Evolutionary conservation across 2,113 vertebrate species (phyloP).

Genomic region (Pholis gunnellus): DNA sequence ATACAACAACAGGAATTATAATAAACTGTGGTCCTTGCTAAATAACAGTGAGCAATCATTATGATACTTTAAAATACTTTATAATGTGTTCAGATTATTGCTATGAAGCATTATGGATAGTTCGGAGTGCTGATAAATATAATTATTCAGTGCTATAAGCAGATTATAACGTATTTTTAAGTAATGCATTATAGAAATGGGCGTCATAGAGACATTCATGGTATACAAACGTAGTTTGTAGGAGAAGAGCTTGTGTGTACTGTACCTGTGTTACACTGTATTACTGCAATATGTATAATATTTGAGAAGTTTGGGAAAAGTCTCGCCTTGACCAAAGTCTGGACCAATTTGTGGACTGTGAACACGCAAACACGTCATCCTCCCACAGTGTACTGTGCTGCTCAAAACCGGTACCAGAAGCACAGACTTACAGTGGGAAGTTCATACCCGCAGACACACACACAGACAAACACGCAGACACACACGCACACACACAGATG

Average conservation of each 20-base stretch:
- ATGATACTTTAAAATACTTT: neutral
- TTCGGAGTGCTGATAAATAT: neutral
- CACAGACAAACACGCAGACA: conserved; percentile 4
- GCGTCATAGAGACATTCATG: neutral
- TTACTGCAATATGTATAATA: neutral
- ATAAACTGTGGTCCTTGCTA: too few relatives aligned
- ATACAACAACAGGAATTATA: too few relatives aligned
- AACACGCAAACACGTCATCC: conserved; percentile 20
- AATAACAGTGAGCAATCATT: neutral
- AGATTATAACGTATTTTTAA: neutral
- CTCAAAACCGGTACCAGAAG: conserved; percentile 40
- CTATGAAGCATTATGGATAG: too few relatives aligned
- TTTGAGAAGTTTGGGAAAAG: conserved; percentile 19
- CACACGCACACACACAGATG: conserved; percentile 15
- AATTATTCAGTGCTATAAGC: neutral
- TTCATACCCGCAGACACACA: neutral
- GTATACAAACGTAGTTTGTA: neutral
- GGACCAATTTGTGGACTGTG: conserved; percentile 7
- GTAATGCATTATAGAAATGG: neutral
- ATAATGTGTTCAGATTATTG: neutral
- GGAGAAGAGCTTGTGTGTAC: neutral
- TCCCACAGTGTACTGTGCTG: conserved; percentile 16
- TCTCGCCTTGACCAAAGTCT: neutral
- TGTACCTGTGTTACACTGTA: neutral
- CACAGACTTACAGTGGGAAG: conserved; percentile 37